Base-by-base conservation (phyloP, 2,797 vertebrate species). In the Hyperoplus lanceolatus region DNA sequence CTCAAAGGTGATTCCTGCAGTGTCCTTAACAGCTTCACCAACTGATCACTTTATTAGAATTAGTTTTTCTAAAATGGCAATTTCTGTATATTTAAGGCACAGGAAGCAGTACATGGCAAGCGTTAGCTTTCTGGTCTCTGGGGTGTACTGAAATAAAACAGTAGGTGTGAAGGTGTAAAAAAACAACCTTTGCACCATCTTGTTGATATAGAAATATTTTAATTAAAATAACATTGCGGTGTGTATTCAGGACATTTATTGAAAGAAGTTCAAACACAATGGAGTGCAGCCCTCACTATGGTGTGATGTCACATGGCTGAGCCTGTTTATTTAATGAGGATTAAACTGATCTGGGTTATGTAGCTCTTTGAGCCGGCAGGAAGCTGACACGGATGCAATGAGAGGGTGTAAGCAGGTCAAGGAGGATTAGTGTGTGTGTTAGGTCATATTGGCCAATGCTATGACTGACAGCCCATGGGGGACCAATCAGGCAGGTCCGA, bases 351-450 rank as follows among this genome's bases (percentile, higher is more conserved):
- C 53, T 10, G 38, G 53, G 74, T 75, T 79, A 58, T 62, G 75
- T 54, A n/a, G 76, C 68, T 41, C 36, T 62, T 41, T 81, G 60
- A 49, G 73, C 73, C 78, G 68, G 70, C 61, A 41, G 84, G 68
- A 87, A 61, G 59, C 63, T 63, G 41, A 71, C 60, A 55, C 1
- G 8, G 81, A 75, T 55, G 11, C 61, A 70, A 53, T n/a, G 55
- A 57, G 49, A 70, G 58, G 73, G 41, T 78, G 50, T 84, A 73
- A 74, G 82, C 57, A 12, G 83, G 81, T 90, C 79, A 83, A 63
- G 72, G 75, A 71, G 77, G 90, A 93, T 94, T 90, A 89, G 53
- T 65, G 70, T 55, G 53, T 55, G 41, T 68, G 67, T 81, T 65
- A 55, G 83, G 79, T 89, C 84, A 76, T 75, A 59, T 78, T 55